A percentile compares a stretch with the other conserved stretches of the same genome.
Evolutionary conservation across 1,140 invertebrate species (phyloP).

Genomic region (Neoseiulus cucumeris): DNA sequence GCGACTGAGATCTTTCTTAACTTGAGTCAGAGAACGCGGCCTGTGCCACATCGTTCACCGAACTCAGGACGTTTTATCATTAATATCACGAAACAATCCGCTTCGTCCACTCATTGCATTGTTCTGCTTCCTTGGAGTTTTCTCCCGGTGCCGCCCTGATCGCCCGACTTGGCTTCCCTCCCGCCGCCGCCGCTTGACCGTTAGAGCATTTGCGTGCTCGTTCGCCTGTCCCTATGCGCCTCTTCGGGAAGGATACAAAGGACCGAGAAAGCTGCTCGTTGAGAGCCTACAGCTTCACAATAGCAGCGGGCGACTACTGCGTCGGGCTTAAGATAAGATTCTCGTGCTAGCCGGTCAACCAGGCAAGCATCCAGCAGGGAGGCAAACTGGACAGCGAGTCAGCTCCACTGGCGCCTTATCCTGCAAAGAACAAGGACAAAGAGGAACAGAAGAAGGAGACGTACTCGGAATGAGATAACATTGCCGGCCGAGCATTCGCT

Average conservation of each 20-base stretch:
- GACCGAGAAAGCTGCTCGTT: background rate
- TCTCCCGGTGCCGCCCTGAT: background rate
- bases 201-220: background rate
- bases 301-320: background rate
- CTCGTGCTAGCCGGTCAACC: background rate
- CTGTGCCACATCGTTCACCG: no score
- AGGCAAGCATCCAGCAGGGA: background rate
- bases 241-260: background rate
- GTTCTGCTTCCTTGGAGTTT: background rate
- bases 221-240: background rate
- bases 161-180: background rate
- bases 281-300: background rate
- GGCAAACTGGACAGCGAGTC: no score
- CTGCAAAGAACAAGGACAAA: no score
- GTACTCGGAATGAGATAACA: constrained; percentile 9
- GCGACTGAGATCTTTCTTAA: no score
- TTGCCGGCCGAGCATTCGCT: background rate
- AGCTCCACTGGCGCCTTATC: no score
- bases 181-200: background rate
- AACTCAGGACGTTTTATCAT: no score
- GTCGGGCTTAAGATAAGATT: constrained; percentile 1
- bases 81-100: background rate
- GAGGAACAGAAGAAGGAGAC: background rate
- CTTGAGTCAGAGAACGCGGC: no score
- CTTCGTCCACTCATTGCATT: background rate